Base-by-base conservation (phyloP, 2,888 invertebrate species). In the Trachelus iudaicus region DNA sequence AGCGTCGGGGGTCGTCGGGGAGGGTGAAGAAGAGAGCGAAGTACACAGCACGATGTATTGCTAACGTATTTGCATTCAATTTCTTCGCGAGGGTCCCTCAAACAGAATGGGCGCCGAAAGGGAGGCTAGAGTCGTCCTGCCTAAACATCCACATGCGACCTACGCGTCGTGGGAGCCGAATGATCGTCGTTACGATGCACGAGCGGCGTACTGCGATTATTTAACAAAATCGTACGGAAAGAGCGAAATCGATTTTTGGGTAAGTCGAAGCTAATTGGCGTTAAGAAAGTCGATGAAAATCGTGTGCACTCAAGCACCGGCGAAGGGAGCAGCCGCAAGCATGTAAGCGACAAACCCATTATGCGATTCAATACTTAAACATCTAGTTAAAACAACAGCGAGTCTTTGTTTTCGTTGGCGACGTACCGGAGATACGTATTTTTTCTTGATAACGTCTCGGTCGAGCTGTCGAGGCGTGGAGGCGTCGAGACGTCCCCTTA, bases 41-140 rank as follows among this genome's bases (percentile, higher is more conserved):
- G 56, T 77, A 76, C 81, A 56, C 56, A 73, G 69, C 75, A 78
- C 75, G 79, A 73, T 82, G 83, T 82, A 82, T 84, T 83, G 80
- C 84, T 80, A 77, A 77, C 83, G 84, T 89, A 89, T 89, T 89
- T 89, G 88, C 89, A 88, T 89, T 89, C 86, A 88, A 89, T 89
- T 89, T 88, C 86, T 85, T 83, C 77, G 79, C 77, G 80, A 85
- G 87, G 84, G 83, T 80, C 79, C 79, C 74, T 75, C 76, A 79
- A 79, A 81, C 78, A 79, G 56, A 56, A 56, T 56, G 56, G 23
- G 2, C 23, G 56, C 9, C 56, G 56, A 56, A 23, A 23, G 56
- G 23, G 56, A 56, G 23, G 56, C 23, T 9, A 56, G 56, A 56
- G 56, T 23, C 9, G 56, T 23, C 56, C 23, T 56, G 56, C 56